Conservation (phyloP, 2,888 invertebrate species). For the Lasioglossum oenotherae region DNA sequence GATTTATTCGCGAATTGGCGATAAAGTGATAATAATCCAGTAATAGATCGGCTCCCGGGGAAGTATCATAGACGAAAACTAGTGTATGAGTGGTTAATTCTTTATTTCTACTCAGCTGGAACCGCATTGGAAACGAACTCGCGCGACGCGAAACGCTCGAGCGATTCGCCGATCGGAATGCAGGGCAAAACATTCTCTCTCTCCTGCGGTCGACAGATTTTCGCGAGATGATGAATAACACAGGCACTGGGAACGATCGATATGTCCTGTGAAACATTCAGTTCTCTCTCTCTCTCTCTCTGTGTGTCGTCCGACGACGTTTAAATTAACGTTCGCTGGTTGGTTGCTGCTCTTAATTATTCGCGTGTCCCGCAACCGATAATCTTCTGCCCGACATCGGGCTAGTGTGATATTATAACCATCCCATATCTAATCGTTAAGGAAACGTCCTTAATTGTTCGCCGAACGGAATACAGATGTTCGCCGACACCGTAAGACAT, state of each 20-base stretch:
- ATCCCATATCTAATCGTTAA: conserved; percentile 18
- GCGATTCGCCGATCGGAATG: neutral
- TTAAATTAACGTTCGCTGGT: conserved; percentile 24
- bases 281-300: neutral
- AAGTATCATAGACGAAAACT: neutral
- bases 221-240: conserved; percentile 1
- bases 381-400: conserved; percentile 5
- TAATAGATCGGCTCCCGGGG: neutral
- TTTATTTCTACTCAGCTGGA: neutral
- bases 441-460: conserved; percentile 36
- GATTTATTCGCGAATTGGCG: neutral
- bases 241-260: neutral
- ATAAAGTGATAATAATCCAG: neutral
- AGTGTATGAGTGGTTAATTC: neutral
- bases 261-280: neutral
- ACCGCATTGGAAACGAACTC: neutral
- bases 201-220: conserved; percentile 9
- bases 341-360: conserved; percentile 31
- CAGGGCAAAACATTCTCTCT: neutral
- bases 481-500: neutral
- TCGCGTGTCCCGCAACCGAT: neutral
- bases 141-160: conserved; percentile 4
- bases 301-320: neutral
- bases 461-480: neutral
- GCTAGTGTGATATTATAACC: conserved; percentile 19